Conservation (phyloP, 2,888 invertebrate species). For the Leucophenga maculata region DNA sequence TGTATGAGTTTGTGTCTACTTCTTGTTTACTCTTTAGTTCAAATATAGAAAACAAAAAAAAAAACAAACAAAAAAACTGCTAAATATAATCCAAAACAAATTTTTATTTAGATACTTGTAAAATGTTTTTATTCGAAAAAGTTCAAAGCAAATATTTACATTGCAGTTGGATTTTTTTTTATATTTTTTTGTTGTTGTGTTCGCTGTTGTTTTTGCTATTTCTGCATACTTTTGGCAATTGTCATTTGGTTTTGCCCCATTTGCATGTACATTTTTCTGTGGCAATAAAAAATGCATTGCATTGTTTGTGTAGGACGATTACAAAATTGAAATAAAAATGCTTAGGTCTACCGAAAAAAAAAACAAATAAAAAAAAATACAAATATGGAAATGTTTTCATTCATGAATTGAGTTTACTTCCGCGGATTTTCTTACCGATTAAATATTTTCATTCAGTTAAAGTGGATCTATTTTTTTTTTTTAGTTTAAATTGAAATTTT, state of each 20-base stretch:
- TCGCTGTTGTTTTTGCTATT: neutral
- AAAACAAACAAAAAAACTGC: neutral
- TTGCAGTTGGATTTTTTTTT: neutral
- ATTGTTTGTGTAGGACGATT: neutral
- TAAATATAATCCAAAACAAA: conserved; percentile 21
- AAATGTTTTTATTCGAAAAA: conserved; percentile 5
- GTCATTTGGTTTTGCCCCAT: neutral
- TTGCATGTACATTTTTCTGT: neutral
- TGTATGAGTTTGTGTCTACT: neutral
- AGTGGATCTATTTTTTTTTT: too few relatives aligned
- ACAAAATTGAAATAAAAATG: neutral
- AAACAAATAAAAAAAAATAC: too few relatives aligned
- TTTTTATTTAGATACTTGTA: conserved; percentile 2
- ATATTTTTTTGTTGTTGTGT: neutral
- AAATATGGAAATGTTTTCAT: too few relatives aligned
- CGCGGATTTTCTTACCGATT: too few relatives aligned
- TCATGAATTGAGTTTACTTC: too few relatives aligned
- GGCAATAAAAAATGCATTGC: neutral
- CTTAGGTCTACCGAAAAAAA: neutral
- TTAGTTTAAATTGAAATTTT: too few relatives aligned
- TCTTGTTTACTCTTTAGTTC: conserved; percentile 3
- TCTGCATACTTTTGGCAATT: neutral
- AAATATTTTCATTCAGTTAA: too few relatives aligned
- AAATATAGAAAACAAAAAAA: neutral
- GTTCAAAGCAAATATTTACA: conserved; percentile 14